Evolutionary conservation across 2,113 vertebrate species (phyloP).

Genomic region (Rattus norvegicus): DNA sequence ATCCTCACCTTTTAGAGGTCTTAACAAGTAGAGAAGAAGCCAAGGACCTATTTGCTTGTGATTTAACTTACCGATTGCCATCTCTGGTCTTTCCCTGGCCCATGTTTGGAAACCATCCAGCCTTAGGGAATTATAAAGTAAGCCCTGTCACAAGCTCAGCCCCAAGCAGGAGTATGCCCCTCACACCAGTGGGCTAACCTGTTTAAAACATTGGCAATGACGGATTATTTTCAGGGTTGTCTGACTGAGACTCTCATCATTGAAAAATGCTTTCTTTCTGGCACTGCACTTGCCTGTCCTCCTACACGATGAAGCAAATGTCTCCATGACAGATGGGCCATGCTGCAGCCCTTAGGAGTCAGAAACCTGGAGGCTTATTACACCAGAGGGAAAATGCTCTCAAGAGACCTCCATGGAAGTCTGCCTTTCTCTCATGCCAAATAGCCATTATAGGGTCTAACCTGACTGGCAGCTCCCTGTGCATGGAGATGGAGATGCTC

Average conservation of each 20-base stretch:
- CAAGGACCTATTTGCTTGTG: neutral
- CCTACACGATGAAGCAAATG: constrained; percentile 64
- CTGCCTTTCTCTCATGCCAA: neutral
- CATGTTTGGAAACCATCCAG: neutral
- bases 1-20: neutral
- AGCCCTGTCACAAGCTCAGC: neutral
- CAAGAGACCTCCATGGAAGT: neutral
- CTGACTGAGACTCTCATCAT: constrained; percentile 30
- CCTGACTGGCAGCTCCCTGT: neutral
- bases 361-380: constrained; percentile 32
- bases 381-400: neutral
- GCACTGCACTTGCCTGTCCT: constrained; percentile 29
- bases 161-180: neutral
- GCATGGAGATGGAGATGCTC: neutral
- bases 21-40: neutral
- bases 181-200: neutral
- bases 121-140: neutral
- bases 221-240: constrained; percentile 22
- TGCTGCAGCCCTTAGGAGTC: neutral
- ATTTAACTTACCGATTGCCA: rapidly evolving
- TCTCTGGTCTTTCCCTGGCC: neutral
- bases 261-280: constrained; percentile 64
- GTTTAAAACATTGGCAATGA: neutral
- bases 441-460: neutral
- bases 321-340: constrained; percentile 57